Base-by-base conservation (phyloP, 2,888 invertebrate genomes). In the Drosophila crucigera region DNA sequence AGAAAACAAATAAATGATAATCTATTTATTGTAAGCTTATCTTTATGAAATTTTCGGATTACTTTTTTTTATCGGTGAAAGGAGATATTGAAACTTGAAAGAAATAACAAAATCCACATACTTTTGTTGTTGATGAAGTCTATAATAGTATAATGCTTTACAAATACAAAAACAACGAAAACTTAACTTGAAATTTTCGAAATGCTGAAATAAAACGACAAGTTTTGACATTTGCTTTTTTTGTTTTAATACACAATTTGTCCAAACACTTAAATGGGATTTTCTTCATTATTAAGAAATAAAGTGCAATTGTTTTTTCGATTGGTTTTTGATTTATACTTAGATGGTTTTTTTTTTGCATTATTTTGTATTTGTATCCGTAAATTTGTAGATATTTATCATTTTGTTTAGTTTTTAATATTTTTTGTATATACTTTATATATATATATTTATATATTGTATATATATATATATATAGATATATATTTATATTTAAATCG, bases 191-290 rank as follows among this genome's bases (percentile, higher is more conserved):
- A 1, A 30, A n/a, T 47, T n/a, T 28, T 14, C 47, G 25, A 49
- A 25, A n/a, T 53, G 37, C 11, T 1, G n/a, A 59, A 80, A 68
- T 73, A 47, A 84, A 84, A 85, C 76, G 49, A 74, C 30, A 50
- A 65, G 11, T 55, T 55, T 55, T 55, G 62, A 83, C 64, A 74
- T 83, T 80, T 80, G 54, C 52, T 73, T 81, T 78, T 79, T 39
- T 82, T 75, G 61, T 78, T 89, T 89, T 85, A 90, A 89, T 89
- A 89, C 90, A 90, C 88, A 89, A 76, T 89, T 85, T 89, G 88
- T 92, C 92, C 91, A 92, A 92, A 92, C 91, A 92, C 88, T 92
- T 91, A 91, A 91, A 91, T 89, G 87, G 90, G 87, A 83, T 87
- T 91, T 89, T 82, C 79, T 87, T 90, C 83, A 84, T 85, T 85